Evolutionary conservation across 1,140 invertebrate genomes (phyloP).

Genomic region (Penaeus vannamei): DNA sequence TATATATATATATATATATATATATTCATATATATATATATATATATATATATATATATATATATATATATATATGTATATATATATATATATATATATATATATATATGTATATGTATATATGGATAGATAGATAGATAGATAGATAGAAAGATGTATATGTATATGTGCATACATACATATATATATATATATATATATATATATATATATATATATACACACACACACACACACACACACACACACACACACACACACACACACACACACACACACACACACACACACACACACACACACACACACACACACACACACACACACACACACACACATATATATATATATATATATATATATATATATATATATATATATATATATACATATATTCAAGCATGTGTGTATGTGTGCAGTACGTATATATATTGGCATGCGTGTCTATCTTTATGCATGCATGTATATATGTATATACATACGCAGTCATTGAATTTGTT

Average conservation of each 20-base stretch:
- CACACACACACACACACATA: too few relatives aligned
- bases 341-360: slow-evolving; percentile 24
- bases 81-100: slow-evolving; percentile 46
- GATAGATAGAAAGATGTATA: slow-evolving; percentile 12
- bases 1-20: slow-evolving; percentile 46
- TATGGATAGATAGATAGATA: slow-evolving; percentile 41
- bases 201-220: slow-evolving; percentile 31
- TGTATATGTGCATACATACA: too few relatives aligned
- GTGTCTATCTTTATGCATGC: too few relatives aligned
- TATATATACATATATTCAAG: background rate
- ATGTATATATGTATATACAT: background rate
- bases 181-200: too few relatives aligned
- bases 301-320: background rate
- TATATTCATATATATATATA: slow-evolving; percentile 21
- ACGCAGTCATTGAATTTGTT: background rate
- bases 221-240: too few relatives aligned
- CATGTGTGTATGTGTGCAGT: too few relatives aligned
- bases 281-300: background rate
- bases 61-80: slow-evolving; percentile 33
- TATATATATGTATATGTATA: slow-evolving; percentile 43
- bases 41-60: slow-evolving; percentile 34
- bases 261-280: background rate
- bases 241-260: too few relatives aligned
- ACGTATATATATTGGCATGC: too few relatives aligned
- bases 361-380: slow-evolving; percentile 33